Percentiles rank a stretch among this genome's conserved stretches.
Evolutionary conservation across 2,888 invertebrate species (phyloP).

Genomic region (Unio delphinus): DNA sequence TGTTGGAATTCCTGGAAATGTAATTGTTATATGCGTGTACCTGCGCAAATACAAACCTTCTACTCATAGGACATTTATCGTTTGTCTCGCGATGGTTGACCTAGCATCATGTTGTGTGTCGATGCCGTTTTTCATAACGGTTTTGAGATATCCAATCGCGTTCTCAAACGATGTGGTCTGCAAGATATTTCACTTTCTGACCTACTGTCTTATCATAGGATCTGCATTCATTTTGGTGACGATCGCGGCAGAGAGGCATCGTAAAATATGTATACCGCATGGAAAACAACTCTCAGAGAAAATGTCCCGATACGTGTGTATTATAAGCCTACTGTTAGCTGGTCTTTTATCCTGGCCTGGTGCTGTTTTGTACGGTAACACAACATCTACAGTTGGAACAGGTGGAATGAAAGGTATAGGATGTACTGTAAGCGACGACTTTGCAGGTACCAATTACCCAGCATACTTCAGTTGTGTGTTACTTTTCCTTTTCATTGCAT

Average conservation of each 20-base stretch:
- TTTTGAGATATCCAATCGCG: no score
- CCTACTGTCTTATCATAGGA: slow-evolving; percentile 15
- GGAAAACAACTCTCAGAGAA: slow-evolving; percentile 36
- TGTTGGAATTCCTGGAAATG: no score
- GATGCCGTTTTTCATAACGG: no score
- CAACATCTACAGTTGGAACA: slow-evolving; percentile 29
- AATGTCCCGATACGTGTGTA: slow-evolving; percentile 25
- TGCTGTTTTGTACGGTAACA: slow-evolving; percentile 45
- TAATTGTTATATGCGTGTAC: no score
- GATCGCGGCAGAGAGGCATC: slow-evolving; percentile 44
- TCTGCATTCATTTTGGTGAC: slow-evolving; percentile 34
- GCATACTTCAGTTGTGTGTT: slow-evolving; percentile 42
- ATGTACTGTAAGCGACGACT: slow-evolving; percentile 42
- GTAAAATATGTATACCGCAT: slow-evolving; percentile 50
- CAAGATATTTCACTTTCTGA: no score
- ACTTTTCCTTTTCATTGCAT: slow-evolving; percentile 14
- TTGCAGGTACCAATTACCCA: slow-evolving; percentile 33
- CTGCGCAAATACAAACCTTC: no score
- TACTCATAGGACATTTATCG: no score
- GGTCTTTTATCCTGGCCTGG: slow-evolving; percentile 40
- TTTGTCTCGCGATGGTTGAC: no score
- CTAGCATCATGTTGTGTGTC: no score
- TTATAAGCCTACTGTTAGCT: slow-evolving; percentile 15
- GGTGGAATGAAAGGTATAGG: slow-evolving; percentile 34
- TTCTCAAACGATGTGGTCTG: no score